Base-by-base conservation (phyloP, 2,888 invertebrate species). In the Morpho achilles region DNA sequence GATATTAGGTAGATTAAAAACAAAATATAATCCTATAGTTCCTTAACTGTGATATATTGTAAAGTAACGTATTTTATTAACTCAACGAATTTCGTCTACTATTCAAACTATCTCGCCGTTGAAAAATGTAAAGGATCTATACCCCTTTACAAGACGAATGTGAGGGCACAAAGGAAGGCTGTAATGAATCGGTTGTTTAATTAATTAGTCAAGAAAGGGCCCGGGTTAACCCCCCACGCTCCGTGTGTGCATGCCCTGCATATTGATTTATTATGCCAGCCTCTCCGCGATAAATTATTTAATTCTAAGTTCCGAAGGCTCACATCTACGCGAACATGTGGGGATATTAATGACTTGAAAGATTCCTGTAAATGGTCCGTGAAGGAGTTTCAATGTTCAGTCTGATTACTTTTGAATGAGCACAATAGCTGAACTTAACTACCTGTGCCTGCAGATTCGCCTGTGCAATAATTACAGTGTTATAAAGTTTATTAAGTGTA, bases 101-200 rank as follows among this genome's bases (percentile, higher is more conserved):
- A 59, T 62, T 50, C 60, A 53, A 61, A 63, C 61, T 63, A 61
- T 60, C 50, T 53, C 53, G 43, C 53, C 53, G 44, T 59, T 68
- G 64, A 67, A 68, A 71, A 72, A 70, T 67, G 64, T 66, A 64
- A 60, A 67, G 61, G 64, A 64, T 62, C 75, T 86, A 62, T 78
- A 74, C 82, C 84, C 69, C 71, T 75, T 75, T 75, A 70, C 77
- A 79, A 88, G 88, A 87, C 84, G 89, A 84, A 89, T 89, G 89
- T 84, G 83, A 85, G 85, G 84, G 85, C 73, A 88, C 87, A 87
- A 86, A 87, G 82, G 87, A 87, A 82, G 87, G 82, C 80, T 89
- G 92, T 93, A 94, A 94, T 93, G 93, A 94, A 94, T 93, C 93
- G 93, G 93, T 92, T 93, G 93, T 93, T 93, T 93, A 93, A 94